Evolutionary conservation across 1,140 invertebrate genomes (phyloP).

Genomic region (Ooceraea biroi): DNA sequence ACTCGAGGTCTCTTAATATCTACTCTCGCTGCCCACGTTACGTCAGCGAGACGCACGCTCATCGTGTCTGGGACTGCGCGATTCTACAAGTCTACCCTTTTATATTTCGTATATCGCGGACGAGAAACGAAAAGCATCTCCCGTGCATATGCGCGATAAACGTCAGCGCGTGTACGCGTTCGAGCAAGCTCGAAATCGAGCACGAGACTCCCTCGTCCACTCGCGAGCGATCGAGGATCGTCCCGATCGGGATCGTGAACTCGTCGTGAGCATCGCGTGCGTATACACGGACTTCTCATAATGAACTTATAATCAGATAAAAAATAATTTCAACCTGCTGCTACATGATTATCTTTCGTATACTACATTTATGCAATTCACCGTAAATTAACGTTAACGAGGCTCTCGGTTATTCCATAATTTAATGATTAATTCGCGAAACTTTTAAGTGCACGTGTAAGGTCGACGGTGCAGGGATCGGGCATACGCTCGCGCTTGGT

Average conservation of each 20-base stretch:
- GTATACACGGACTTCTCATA: too few species aligned
- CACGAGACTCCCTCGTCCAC: neutral
- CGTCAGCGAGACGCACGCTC: conserved; percentile 38
- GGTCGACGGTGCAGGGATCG: too few species aligned
- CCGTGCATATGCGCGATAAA: neutral
- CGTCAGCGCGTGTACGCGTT: neutral
- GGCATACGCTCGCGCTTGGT: neutral
- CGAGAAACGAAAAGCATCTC: neutral
- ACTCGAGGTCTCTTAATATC: conserved; percentile 61
- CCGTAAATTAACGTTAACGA: neutral
- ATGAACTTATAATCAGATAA: neutral
- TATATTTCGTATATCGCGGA: neutral
- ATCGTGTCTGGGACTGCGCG: neutral
- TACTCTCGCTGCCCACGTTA: conserved; percentile 53
- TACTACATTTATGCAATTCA: neutral
- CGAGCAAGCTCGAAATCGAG: too few species aligned
- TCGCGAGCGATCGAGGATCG: neutral
- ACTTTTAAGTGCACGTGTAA: neutral
- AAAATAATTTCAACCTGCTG: neutral
- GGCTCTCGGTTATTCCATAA: neutral
- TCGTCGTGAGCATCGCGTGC: neutral
- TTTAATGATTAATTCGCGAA: neutral
- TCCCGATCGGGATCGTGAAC: neutral
- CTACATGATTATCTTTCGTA: too few species aligned
- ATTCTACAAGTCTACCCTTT: neutral